Conservation (phyloP, 2,113 vertebrate species). For the Catagonus wagneri region DNA sequence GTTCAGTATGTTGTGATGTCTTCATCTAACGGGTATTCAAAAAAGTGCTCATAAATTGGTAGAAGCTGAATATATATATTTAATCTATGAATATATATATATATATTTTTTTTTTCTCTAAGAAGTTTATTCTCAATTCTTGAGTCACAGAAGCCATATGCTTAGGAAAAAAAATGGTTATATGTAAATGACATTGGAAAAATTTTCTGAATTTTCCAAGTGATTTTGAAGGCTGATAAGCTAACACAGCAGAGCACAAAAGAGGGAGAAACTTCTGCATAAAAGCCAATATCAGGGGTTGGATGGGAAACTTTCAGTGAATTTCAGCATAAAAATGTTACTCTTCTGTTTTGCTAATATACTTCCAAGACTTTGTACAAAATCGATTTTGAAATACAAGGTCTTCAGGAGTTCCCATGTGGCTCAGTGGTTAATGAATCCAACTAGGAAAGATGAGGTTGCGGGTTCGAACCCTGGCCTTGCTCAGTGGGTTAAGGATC, state of each 20-base stretch:
- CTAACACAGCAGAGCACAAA: not conserved
- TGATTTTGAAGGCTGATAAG: not conserved
- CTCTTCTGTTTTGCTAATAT: not conserved
- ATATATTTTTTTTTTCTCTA: not conserved
- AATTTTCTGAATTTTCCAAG: constrained; percentile 25
- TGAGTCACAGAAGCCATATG: not conserved
- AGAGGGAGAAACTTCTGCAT: not conserved
- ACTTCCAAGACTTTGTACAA: not conserved
- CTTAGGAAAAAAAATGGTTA: not conserved
- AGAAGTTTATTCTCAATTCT: not conserved
- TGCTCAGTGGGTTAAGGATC: too few species aligned
- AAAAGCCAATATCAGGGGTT: not conserved
- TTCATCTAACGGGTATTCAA: not conserved
- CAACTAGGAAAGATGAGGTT: too few species aligned
- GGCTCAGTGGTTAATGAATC: too few species aligned
- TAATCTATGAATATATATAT: too few species aligned
- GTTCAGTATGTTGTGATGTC: not conserved
- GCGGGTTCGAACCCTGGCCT: too few species aligned
- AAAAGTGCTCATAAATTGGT: not conserved
- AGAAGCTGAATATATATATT: constrained; percentile 16
- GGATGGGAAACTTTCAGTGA: not conserved
- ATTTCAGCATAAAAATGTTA: constrained; percentile 7
- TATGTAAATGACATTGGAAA: not conserved
- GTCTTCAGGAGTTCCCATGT: not conserved
- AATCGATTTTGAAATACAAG: constrained; percentile 45